Evolutionary conservation across 2,888 invertebrate genomes (phyloP), one percentile per base, ranked within the genome.

Genomic region (Pediacus dermestoides): DNA sequence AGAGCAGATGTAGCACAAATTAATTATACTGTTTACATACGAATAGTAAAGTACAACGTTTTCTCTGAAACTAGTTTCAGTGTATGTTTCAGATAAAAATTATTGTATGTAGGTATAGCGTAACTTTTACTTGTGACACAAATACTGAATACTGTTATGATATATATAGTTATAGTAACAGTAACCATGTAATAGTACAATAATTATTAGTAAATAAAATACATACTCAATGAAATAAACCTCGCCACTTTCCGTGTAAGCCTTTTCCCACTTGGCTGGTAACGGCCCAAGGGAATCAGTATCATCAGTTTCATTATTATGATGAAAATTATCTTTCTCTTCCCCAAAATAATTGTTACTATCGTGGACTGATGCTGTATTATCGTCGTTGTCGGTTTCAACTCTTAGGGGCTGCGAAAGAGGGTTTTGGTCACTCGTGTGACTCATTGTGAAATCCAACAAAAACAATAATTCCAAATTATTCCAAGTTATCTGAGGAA

Each of bases 251-350:
- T 95, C 94, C 7, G 96, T 95, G 64, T 88, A 94, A 2, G 95
- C 94, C 66, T 94, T 91, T 70, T 97, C 96, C 97, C 97, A 97
- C 74, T 95, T 94, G 2, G 84, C 77, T 38, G 96, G 96, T 50
- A 97, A 72, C 1, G 95, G 90, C 10, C 95, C 95, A 37, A 95
- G 72, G 48, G 88, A 87, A 63, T 85, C 86, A 49, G 81, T 80
- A 49, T 82, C 80, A 42, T 82, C 81, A 4, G n/a, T 10, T 4
- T 23, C 23, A 60, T 75, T 75, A 31, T 55, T 58, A 27, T 60
- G 60, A 46, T 56, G 63, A 42, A 61, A 64, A 49, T 60, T 65
- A 40, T 63, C 61, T 37, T 65, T 64, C 32, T 64, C 63, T 41
- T 63, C 58, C 35, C 58, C 60, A 50, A 64, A 66, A 48, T 62